These are phyloP conservation scores for Caenorhabditis inopinata DNA, from an alignment of 1,140 invertebrate species.

Conservation along the genomic window DNA sequence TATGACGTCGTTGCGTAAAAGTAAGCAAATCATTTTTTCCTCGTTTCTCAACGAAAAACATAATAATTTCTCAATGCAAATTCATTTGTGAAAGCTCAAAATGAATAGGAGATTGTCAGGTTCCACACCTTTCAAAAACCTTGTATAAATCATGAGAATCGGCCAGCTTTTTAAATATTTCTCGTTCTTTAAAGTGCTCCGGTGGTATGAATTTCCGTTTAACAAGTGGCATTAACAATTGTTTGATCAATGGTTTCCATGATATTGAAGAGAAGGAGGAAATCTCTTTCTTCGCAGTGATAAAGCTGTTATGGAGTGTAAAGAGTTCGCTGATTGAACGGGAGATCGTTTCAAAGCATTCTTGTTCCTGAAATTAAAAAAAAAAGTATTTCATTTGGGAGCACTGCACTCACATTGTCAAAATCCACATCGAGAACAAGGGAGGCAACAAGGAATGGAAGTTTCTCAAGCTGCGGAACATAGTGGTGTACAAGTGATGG, in stretches of 20 bases:
- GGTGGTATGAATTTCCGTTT: slow-evolving; percentile 18
- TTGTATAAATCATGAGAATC: slow-evolving; percentile 23
- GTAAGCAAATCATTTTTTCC: too few species aligned
- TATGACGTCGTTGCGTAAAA: too few species aligned
- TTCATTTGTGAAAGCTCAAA: too few species aligned
- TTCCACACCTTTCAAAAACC: neutral
- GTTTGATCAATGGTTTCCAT: slow-evolving; percentile 3
- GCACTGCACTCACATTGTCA: neutral
- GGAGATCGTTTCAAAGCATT: neutral
- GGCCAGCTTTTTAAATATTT: neutral
- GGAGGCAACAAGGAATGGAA: neutral
- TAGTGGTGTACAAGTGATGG: neutral
- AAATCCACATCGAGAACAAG: neutral
- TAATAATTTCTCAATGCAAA: too few species aligned
- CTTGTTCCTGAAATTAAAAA: neutral
- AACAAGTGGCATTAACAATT: neutral
- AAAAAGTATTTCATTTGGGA: too few species aligned
- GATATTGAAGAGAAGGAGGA: neutral
- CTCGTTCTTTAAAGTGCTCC: neutral
- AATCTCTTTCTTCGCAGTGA: neutral
- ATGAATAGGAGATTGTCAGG: too few species aligned
- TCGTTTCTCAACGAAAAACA: too few species aligned
- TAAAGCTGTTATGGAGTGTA: neutral
- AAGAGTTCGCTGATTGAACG: neutral
- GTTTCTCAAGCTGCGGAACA: slow-evolving; percentile 11